These are phyloP conservation scores for Serilophus lunatus DNA, from an alignment of 2,113 vertebrate species.

Conservation along the genomic window DNA sequence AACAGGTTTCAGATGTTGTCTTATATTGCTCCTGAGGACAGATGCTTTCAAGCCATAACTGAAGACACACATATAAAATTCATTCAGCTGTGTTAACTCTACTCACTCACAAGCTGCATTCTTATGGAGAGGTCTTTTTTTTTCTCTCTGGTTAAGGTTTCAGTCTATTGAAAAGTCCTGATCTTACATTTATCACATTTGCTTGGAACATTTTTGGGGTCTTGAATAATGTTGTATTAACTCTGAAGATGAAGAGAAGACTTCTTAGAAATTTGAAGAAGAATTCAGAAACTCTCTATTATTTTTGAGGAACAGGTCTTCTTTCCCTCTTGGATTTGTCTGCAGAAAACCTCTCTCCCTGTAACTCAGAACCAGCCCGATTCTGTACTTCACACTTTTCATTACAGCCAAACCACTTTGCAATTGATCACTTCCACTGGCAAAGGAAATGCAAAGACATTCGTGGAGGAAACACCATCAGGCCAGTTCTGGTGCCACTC, in stretches of 20 bases:
- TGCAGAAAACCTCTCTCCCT: background rate
- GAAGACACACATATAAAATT: background rate
- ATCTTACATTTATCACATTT: background rate
- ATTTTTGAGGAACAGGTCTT: background rate
- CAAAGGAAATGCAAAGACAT: background rate
- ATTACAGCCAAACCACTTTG: background rate
- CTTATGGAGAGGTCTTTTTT: background rate
- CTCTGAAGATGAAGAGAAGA: background rate
- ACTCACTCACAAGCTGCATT: background rate
- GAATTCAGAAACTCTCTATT: background rate
- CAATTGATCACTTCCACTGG: background rate
- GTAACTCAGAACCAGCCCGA: background rate
- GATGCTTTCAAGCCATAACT: slow-evolving; percentile 24
- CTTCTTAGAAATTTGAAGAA: background rate
- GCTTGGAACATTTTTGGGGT: background rate
- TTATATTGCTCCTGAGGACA: background rate
- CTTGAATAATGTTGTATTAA: background rate
- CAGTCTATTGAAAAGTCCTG: background rate
- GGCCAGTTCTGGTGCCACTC: background rate
- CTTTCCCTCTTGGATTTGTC: background rate
- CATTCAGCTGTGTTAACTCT: background rate
- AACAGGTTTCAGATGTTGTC: background rate
- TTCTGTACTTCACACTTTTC: background rate
- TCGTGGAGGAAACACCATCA: background rate
- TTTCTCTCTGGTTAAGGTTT: background rate